phyloP scores from a whole-genome alignment of 2,113 vertebrate species.

The Phaetusa simplex region DNA sequence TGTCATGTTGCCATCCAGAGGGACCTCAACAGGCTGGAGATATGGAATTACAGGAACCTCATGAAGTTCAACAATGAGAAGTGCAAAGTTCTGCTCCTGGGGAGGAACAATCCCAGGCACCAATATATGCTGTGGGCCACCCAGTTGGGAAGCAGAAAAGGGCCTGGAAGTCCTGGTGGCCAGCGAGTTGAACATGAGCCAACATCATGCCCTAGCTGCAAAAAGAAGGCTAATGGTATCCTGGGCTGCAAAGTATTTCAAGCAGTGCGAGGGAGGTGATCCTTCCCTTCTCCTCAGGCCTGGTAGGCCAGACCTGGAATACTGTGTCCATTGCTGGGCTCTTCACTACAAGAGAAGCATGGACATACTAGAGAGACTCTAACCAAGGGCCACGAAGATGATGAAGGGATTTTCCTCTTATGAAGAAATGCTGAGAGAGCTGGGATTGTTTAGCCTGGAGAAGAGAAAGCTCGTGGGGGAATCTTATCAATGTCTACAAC shows the following conservation, averaged over 20 bases:
- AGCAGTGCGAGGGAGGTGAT: background rate
- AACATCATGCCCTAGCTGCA: rapidly evolving
- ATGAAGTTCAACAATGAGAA: background rate
- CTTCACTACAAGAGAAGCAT: background rate
- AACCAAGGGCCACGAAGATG: background rate
- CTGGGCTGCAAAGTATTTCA: background rate
- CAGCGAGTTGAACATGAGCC: background rate
- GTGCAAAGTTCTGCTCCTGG: background rate
- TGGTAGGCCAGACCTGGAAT: background rate
- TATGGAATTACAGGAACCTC: background rate
- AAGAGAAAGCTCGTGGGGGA: background rate
- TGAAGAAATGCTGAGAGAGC: background rate
- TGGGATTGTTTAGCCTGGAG: background rate
- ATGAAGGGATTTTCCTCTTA: background rate
- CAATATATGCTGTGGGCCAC: background rate
- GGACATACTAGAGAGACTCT: background rate
- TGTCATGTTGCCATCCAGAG: background rate
- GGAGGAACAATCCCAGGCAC: background rate
- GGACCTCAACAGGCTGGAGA: background rate
- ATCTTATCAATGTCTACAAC: background rate
- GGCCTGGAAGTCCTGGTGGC: rapidly evolving
- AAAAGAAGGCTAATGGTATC: background rate
- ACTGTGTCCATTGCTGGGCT: background rate
- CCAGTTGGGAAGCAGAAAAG: background rate
- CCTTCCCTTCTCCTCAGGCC: background rate